These are phyloP conservation scores for Caerostris extrusa DNA, from an alignment of 1,140 invertebrate species.

Conservation along the genomic window DNA sequence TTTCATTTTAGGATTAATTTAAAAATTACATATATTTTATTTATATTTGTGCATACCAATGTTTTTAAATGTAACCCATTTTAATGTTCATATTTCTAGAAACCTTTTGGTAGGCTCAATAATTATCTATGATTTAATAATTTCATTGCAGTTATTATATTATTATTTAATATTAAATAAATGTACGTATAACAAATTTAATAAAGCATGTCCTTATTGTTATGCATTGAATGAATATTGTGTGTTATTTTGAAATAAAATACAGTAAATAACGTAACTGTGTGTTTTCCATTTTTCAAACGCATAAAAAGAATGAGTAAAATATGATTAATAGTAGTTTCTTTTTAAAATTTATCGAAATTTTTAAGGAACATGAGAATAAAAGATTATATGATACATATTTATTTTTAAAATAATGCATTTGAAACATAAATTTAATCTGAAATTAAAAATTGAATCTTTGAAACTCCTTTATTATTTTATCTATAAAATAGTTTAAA, in stretches of 20 bases:
- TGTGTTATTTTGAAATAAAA: conserved; percentile 75
- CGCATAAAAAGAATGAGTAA: too few species aligned
- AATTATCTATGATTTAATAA: not conserved
- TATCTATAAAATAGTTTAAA: too few species aligned
- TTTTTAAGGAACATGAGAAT: too few species aligned
- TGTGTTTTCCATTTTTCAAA: not conserved
- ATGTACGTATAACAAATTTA: conserved; percentile 33
- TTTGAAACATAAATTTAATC: too few species aligned
- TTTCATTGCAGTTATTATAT: conserved; percentile 14
- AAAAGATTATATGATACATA: too few species aligned
- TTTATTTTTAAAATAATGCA: too few species aligned
- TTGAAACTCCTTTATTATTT: too few species aligned
- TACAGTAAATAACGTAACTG: conserved; percentile 18
- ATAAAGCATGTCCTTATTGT: conserved; percentile 60
- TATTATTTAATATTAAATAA: not conserved
- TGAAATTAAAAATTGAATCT: too few species aligned
- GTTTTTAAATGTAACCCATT: not conserved
- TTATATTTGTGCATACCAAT: not conserved
- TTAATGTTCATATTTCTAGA: not conserved
- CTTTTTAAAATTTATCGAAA: too few species aligned
- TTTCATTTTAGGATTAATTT: not conserved
- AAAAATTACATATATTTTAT: not conserved
- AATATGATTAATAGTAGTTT: too few species aligned
- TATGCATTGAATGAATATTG: conserved; percentile 65
- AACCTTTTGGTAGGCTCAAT: not conserved